A percentile compares a stretch with the other conserved stretches of the same genome.
phyloP scores from a whole-genome alignment of 2,888 invertebrate species.

The Meghimatium bilineatum region DNA sequence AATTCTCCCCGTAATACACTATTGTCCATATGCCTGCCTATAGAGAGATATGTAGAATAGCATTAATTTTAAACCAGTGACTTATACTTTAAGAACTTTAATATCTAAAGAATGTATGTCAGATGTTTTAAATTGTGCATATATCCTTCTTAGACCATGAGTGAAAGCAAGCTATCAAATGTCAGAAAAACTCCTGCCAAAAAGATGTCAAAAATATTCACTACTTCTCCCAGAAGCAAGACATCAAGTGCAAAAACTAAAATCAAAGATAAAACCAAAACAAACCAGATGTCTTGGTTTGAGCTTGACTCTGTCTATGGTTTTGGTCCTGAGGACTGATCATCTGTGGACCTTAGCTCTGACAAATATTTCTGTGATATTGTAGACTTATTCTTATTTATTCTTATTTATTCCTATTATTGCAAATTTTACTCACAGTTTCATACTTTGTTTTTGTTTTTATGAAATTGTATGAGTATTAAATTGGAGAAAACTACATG shows the following conservation, averaged over 20 bases:
- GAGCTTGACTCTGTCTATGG: constrained; percentile 72
- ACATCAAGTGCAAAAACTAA: constrained; percentile 39
- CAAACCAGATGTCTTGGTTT: constrained; percentile 66
- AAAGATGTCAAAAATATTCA: constrained; percentile 66
- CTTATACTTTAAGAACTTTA: no score
- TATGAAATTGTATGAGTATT: no score
- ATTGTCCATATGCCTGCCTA: no score
- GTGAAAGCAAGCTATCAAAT: constrained; percentile 50
- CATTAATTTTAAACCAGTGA: no score
- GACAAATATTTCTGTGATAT: background rate
- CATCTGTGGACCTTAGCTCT: background rate
- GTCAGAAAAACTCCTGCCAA: constrained; percentile 63
- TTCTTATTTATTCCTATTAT: background rate
- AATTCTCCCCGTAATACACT: no score
- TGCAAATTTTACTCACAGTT: background rate
- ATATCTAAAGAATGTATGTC: no score
- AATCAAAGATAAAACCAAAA: constrained; percentile 48
- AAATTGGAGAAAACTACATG: background rate
- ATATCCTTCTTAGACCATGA: background rate
- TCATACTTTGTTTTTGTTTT: background rate
- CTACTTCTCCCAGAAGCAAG: constrained; percentile 63
- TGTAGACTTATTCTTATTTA: background rate
- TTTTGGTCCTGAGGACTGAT: constrained; percentile 67
- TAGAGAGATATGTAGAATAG: no score
- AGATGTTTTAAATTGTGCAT: background rate